Conservation (phyloP, 2,113 vertebrate genomes). For the Stercorarius parasiticus region DNA sequence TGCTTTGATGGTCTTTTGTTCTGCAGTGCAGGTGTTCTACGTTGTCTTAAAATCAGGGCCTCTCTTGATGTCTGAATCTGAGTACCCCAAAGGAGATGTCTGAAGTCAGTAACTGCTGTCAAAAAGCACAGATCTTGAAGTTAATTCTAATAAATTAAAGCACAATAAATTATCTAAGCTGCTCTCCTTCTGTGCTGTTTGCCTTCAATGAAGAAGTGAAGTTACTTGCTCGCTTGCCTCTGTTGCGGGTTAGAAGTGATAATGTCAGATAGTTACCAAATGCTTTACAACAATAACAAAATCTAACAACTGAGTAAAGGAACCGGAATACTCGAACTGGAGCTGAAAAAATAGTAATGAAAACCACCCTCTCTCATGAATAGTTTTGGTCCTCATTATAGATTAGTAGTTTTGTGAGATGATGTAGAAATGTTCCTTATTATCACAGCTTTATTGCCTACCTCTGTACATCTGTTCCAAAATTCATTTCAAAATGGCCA, state of each 20-base stretch:
- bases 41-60: neutral
- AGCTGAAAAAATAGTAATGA: conserved; percentile 41
- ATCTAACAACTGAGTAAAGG: neutral
- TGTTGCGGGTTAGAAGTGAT: neutral
- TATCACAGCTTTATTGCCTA: conserved; percentile 81
- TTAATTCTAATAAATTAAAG: neutral
- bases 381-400: conserved; percentile 71
- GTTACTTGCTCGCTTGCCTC: neutral
- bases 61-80: neutral
- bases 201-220: neutral
- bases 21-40: neutral
- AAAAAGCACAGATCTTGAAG: neutral
- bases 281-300: conserved; percentile 28
- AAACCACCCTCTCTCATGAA: conserved; percentile 38
- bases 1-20: neutral
- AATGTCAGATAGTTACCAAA: neutral
- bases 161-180: neutral
- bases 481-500: conserved; percentile 78
- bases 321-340: neutral
- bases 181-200: neutral
- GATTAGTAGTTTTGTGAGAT: conserved; percentile 76
- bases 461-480: conserved; percentile 80
- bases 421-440: conserved; percentile 80
- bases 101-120: neutral
- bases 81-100: neutral